Base-by-base conservation (phyloP, 2,888 invertebrate species). In the Thereva nobilitata region DNA sequence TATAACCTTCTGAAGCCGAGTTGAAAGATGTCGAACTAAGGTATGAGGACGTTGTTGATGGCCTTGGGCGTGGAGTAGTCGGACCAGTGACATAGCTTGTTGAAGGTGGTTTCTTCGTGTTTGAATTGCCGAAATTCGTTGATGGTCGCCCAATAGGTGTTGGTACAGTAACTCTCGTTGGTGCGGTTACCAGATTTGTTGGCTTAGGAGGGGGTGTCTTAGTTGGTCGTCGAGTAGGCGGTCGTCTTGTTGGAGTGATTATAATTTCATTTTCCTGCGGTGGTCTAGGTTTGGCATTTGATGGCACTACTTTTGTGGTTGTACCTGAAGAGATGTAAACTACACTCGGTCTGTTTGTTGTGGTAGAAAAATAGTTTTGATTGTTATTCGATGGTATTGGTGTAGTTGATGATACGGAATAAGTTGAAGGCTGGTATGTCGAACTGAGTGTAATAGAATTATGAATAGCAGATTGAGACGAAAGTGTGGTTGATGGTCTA, bases 21-120 rank as follows among this genome's bases (percentile, higher is more conserved):
- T 38, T n/a, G 10, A 4, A 50, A 44, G 12, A 45, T 23, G 41
- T 63, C 34, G 59, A 35, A 66, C 55, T 50, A 23, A 55, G 79
- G 4, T 83, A 71, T 0, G 42, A 6, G 4, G 63, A 37, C 10
- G 47, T 35, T 35, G 72, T 78, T 1, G 80, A 75, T 38, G 76
- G 74, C 40, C 41, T 61, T 0, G 86, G 85, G 72, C 84, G 82
- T 73, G 83, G 82, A 72, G 84, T 82, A 6, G 83, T 82, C 1
- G 84, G 84, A 37, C 84, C 78, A 1, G 83, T 78, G 5, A 83
- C 77, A 64, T 83, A 83, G 61, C 83, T 82, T 1, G 83, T 84
- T 4, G 83, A 79, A n/a, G 80, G 78, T 2, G 82, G 82, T 71
- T 77, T 77, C 42, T 74, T 75, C 4, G 75, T 71, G 6, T 66